Evolutionary conservation across 53 echinoderm and acorn worm species (phyloP).

Genomic region (Hippasteria phrygiana): DNA sequence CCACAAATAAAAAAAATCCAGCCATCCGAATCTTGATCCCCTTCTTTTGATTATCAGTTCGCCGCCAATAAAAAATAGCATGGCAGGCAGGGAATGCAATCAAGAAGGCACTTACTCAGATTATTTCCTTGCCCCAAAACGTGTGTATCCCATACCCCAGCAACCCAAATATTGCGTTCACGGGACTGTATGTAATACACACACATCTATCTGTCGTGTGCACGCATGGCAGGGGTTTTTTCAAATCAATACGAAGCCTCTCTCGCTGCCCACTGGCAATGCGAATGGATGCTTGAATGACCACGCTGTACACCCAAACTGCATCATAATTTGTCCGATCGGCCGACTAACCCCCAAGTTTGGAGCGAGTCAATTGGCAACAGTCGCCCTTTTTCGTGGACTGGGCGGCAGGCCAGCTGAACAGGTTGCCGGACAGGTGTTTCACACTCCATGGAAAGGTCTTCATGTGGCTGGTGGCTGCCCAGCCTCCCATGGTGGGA

Average conservation of each 20-base stretch:
- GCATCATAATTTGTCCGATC: conserved; percentile 6
- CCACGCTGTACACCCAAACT: conserved; percentile 17
- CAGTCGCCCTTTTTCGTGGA: not conserved
- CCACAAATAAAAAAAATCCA: not conserved
- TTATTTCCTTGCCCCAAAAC: conserved; percentile 15
- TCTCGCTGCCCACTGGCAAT: conserved; percentile 3
- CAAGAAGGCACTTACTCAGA: conserved; percentile 34
- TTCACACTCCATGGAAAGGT: not conserved
- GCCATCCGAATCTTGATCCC: not conserved
- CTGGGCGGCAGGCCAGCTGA: not conserved
- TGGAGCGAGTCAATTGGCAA: conserved; percentile 48
- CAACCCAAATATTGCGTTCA: conserved; percentile 22
- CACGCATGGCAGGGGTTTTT: conserved; percentile 8
- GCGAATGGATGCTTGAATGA: conserved; percentile 20
- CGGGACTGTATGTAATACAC: not conserved
- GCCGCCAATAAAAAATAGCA: not conserved
- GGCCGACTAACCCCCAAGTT: conserved; percentile 22
- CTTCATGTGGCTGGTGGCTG: not conserved
- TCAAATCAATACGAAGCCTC: conserved; percentile 16
- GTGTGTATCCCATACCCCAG: not conserved
- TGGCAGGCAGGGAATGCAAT: conserved; percentile 1
- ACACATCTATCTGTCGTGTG: not conserved
- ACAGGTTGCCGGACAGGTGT: conserved; percentile 33
- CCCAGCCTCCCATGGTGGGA: not conserved
- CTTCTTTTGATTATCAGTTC: not conserved